A percentile compares a stretch with the other conserved stretches of the same genome.
phyloP scores from a whole-genome alignment of 2,888 invertebrate genomes.

The Dolomedes plantarius region DNA sequence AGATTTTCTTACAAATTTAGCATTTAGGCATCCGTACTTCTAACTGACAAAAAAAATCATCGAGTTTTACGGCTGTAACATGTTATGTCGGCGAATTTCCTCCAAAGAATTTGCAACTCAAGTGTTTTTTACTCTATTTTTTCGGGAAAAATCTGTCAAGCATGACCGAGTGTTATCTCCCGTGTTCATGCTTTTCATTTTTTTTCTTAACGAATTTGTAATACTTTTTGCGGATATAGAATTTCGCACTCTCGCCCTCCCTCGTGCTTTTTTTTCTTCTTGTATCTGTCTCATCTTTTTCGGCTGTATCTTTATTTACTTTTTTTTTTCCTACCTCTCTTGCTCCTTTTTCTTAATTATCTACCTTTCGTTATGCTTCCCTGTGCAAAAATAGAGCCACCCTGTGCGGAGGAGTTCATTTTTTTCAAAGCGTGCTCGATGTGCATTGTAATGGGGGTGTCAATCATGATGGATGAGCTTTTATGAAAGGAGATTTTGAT shows the following conservation, averaged over 20 bases:
- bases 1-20: too few relatives aligned
- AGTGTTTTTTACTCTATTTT: constrained; percentile 2
- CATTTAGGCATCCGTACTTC: too few relatives aligned
- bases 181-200: constrained; percentile 8
- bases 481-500: background rate
- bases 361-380: constrained; percentile 37
- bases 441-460: constrained; percentile 15
- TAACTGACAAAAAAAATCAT: too few relatives aligned
- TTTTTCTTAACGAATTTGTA: background rate
- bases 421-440: background rate
- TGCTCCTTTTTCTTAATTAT: constrained; percentile 53
- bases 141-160: constrained; percentile 29
- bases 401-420: background rate
- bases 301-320: constrained; percentile 29
- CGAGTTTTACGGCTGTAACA: too few relatives aligned
- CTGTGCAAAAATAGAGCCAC: constrained; percentile 27
- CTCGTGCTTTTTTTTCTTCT: background rate
- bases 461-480: constrained; percentile 20
- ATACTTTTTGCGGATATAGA: constrained; percentile 14
- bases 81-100: background rate
- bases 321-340: constrained; percentile 14
- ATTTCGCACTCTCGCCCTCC: background rate
- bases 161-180: constrained; percentile 26
- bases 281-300: constrained; percentile 34
- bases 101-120: constrained; percentile 12